Evolutionary conservation across 2,888 invertebrate genomes (phyloP), one percentile per base, ranked within the genome.

Genomic region (Microlaimidae sp.): DNA sequence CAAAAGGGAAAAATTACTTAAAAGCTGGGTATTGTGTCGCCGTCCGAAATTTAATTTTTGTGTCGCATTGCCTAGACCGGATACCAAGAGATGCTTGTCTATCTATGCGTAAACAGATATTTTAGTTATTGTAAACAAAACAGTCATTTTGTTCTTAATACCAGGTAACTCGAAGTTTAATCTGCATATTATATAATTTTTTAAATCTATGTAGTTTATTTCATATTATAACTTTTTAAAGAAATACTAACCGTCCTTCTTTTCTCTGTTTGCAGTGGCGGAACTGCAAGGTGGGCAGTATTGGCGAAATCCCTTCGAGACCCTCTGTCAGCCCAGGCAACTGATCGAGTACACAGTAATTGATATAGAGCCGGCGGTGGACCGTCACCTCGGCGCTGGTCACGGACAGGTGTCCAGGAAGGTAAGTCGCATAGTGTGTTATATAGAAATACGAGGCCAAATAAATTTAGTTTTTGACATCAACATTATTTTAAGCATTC

Each of bases 311-410:
- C 85, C 87, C 2, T 95, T 95, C 70, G 78, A 80, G 52, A 79
- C 83, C 26, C 81, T 97, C 57, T 89, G 87, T 66, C 82, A 85
- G 68, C 85, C 88, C 0, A 89, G 86, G 69, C 87, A 90, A 66
- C 73, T 95, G 57, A 80, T 82, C 1, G 87, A 93, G 70, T 97
- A 85, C 69, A 79, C 86, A 63, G 86, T 97, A 1, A 88, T 97
- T 85, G 86, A 97, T 67, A 80, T 88, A 55, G 93, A 93, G 63
- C 76, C 79, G 42, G 78, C 87, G 19, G 77, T 78, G 59, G 79
- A 81, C 10, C 49, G 59, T 23, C 49, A 63, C 13, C 57, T 61
- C 13, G 53, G 60, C 69, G 85, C 85, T 1, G 92, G 90, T 0
- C 88, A 88, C 75, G 89, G 90, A 1, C 76, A 80, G 51, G 77